phyloP scores from a whole-genome alignment of 1,140 invertebrate species.

The Agrilus planipennis region DNA sequence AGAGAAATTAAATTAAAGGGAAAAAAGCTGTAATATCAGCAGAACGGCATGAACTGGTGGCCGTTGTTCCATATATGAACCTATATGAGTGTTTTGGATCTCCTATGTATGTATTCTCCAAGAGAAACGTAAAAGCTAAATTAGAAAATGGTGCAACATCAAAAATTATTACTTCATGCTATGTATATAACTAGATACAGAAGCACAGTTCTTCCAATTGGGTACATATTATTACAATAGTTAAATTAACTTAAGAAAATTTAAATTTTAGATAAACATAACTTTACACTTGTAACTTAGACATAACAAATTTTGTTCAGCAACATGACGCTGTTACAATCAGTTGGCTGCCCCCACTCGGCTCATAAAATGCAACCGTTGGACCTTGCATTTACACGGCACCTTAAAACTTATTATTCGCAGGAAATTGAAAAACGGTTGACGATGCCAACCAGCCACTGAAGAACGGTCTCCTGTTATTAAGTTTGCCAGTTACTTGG shows the following conservation, averaged over 20 bases:
- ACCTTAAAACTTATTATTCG: slow-evolving; percentile 27
- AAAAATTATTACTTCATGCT: slow-evolving; percentile 18
- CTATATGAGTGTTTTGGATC: no score
- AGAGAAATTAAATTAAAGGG: no score
- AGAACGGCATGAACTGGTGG: no score
- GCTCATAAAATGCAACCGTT: slow-evolving; percentile 32
- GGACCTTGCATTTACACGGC: slow-evolving; percentile 30
- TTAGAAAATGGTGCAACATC: no score
- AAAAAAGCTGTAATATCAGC: no score
- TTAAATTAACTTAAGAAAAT: slow-evolving; percentile 18
- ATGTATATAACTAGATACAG: slow-evolving; percentile 29
- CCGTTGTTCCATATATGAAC: no score
- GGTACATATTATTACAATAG: slow-evolving; percentile 28
- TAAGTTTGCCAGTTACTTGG: slow-evolving; percentile 3
- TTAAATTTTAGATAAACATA: slow-evolving; percentile 32
- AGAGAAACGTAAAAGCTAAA: no score
- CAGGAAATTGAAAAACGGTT: background rate
- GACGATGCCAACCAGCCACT: background rate
- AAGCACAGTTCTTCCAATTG: slow-evolving; percentile 28
- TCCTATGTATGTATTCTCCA: no score
- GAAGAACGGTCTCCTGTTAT: slow-evolving; percentile 2
- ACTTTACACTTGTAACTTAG: slow-evolving; percentile 31
- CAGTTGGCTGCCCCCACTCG: slow-evolving; percentile 31
- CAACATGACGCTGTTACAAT: slow-evolving; percentile 29
- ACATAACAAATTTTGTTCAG: slow-evolving; percentile 26